Evolutionary conservation across 2,113 vertebrate species (phyloP).

Genomic region (Bostrychus sinensis): DNA sequence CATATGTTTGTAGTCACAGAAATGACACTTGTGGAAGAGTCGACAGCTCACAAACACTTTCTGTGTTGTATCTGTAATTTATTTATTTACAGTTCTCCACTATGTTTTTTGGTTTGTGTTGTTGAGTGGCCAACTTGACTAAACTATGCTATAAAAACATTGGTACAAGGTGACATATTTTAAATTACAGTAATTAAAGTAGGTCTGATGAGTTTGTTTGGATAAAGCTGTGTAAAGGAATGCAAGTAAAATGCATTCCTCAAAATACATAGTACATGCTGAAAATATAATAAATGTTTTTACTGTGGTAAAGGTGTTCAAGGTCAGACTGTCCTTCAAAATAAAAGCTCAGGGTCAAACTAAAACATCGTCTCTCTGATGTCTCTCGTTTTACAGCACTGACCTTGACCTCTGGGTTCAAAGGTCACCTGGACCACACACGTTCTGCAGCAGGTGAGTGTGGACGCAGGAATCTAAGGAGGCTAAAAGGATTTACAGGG

Average conservation of each 20-base stretch:
- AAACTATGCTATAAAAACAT: no score
- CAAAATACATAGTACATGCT: neutral
- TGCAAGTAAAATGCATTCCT: neutral
- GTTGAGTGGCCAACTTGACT: no score
- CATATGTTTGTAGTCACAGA: no score
- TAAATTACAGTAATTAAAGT: neutral
- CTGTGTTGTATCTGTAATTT: no score
- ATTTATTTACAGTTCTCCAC: no score
- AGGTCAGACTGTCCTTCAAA: slow-evolving; percentile 24
- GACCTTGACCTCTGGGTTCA: slow-evolving; percentile 47
- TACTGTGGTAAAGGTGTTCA: neutral
- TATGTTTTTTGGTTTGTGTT: no score
- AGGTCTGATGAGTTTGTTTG: slow-evolving; percentile 1
- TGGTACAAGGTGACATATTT: no score
- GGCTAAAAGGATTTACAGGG: slow-evolving; percentile 14
- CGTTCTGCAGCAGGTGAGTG: slow-evolving; percentile 39
- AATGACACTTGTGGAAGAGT: no score
- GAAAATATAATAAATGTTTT: no score
- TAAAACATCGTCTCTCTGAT: slow-evolving; percentile 18
- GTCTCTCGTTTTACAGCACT: slow-evolving; percentile 15
- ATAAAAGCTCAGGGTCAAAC: slow-evolving; percentile 18
- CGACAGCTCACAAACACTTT: no score
- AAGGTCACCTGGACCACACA: slow-evolving; percentile 62
- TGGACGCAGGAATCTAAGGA: slow-evolving; percentile 40
- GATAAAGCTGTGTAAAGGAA: neutral